Evolutionary conservation across 2,113 vertebrate genomes (phyloP).

Genomic region (Cricetomys ansorgei): DNA sequence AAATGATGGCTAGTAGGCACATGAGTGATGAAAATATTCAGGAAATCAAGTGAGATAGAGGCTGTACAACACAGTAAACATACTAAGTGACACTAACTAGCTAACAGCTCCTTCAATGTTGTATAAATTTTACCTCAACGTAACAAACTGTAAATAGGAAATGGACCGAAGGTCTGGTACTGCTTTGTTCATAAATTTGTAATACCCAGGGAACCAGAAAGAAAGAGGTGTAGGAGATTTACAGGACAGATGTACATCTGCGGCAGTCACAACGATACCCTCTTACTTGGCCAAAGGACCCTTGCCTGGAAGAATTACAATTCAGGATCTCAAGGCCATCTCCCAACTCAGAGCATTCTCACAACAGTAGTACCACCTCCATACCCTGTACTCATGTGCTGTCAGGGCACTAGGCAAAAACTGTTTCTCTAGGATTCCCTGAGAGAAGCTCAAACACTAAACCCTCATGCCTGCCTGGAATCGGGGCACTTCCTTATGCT

Average conservation of each 20-base stretch:
- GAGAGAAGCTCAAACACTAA: not conserved
- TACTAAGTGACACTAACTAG: not conserved
- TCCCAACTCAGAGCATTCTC: not conserved
- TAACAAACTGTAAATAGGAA: not conserved
- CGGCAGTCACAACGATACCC: accelerated
- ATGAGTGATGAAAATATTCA: not conserved
- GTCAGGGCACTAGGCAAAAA: not conserved
- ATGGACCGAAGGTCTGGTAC: not conserved
- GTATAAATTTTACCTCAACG: not conserved
- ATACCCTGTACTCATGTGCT: not conserved
- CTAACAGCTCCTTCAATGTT: not conserved
- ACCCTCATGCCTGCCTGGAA: not conserved
- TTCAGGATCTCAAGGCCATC: not conserved
- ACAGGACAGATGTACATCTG: not conserved
- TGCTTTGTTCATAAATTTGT: not conserved
- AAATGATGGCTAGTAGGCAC: not conserved
- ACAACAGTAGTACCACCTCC: no score
- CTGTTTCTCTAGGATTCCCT: not conserved
- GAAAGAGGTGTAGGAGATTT: not conserved
- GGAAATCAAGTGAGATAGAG: not conserved
- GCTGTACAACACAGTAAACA: not conserved
- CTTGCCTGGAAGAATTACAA: not conserved
- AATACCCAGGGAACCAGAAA: not conserved
- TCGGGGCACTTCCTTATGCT: accelerated
- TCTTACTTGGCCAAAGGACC: not conserved